Evolutionary conservation across 2,797 vertebrate genomes (phyloP).

Genomic region (Trachops cirrhosus): DNA sequence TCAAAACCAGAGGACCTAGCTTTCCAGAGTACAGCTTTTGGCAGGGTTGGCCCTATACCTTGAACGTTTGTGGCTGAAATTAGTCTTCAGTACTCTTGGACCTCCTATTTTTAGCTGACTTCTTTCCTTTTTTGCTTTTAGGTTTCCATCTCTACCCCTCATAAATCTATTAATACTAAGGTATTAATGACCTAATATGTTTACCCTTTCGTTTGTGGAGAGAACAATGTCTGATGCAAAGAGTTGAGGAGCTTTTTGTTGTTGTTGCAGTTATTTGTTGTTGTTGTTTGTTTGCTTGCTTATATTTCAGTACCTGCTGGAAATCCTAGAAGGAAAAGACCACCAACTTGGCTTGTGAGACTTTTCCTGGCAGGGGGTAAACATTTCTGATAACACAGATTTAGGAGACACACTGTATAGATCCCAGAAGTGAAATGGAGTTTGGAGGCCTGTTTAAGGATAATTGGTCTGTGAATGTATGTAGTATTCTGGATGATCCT

Average conservation of each 20-base stretch:
- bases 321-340: conserved; percentile 31
- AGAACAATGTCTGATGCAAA: conserved; percentile 43
- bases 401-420: background rate
- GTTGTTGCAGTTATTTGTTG: background rate
- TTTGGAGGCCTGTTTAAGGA: background rate
- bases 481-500: conserved; percentile 3
- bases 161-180: conserved; percentile 28
- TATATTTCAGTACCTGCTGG: background rate
- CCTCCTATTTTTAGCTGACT: conserved; percentile 27
- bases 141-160: background rate
- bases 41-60: background rate
- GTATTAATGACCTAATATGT: conserved; percentile 44
- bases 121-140: conserved; percentile 38
- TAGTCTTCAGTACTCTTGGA: conserved; percentile 27
- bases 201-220: background rate
- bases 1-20: conserved; percentile 9
- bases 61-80: conserved; percentile 34
- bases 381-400: conserved; percentile 20
- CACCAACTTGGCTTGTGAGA: conserved; percentile 12
- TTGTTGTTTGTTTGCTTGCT: background rate
- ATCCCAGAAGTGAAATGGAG: background rate
- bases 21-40: conserved; percentile 45
- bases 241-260: background rate
- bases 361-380: background rate
- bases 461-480: background rate